These are phyloP conservation scores for Falco naumanni DNA, from an alignment of 2,797 vertebrate genomes.

Conservation along the genomic window DNA sequence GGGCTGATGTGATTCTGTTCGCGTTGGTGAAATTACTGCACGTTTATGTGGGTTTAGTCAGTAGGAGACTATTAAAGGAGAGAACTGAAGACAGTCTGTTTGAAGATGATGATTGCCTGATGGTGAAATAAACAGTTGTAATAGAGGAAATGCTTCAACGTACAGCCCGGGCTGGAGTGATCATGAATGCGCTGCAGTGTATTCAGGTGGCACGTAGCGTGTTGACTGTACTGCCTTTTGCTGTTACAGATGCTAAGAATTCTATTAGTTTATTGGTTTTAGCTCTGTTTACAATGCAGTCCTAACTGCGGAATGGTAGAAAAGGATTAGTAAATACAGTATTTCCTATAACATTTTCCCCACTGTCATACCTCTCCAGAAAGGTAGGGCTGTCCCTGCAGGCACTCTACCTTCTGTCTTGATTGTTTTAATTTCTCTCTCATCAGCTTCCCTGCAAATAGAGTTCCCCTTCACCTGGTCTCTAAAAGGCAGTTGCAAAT, in stretches of 20 bases:
- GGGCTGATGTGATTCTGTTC: constrained; percentile 1
- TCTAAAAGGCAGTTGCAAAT: not conserved
- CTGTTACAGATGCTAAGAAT: not conserved
- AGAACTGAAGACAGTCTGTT: not conserved
- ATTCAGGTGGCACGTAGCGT: fast-evolving
- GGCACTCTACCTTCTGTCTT: not conserved
- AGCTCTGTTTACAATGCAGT: not conserved
- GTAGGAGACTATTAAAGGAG: constrained; percentile 25
- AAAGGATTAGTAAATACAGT: not conserved
- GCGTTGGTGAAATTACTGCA: not conserved
- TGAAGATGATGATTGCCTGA: not conserved
- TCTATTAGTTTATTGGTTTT: not conserved
- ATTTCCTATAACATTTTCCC: not conserved
- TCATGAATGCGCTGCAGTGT: not conserved
- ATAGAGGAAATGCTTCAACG: not conserved
- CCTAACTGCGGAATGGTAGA: not conserved
- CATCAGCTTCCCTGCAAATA: not conserved
- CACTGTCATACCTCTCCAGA: not conserved
- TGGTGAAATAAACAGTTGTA: not conserved
- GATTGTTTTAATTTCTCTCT: not conserved
- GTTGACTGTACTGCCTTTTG: not conserved
- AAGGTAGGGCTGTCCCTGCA: not conserved
- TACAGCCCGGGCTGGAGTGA: not conserved
- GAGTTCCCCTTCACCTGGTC: not conserved
- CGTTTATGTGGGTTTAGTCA: constrained; percentile 1